Conservation (phyloP, 2,797 vertebrate genomes). For the Enteromius treurensis region DNA sequence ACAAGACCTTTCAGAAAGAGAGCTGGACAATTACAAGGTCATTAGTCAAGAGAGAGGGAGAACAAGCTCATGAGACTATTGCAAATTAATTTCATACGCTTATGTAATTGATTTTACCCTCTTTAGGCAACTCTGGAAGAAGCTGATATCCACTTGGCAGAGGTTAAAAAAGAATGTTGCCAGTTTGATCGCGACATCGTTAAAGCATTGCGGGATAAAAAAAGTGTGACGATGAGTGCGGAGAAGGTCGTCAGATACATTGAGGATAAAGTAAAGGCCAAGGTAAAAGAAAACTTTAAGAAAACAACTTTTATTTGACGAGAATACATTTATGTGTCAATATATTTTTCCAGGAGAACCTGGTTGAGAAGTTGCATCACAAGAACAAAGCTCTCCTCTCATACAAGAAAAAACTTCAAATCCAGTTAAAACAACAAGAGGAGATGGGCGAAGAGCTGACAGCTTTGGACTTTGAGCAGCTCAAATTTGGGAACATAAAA, state of each 20-base stretch:
- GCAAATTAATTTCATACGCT: not conserved
- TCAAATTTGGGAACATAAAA: conserved; percentile 78
- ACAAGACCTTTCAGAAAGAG: conserved; percentile 64
- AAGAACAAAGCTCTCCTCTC: conserved; percentile 75
- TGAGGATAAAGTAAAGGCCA: conserved; percentile 72
- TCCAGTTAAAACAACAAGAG: conserved; percentile 77
- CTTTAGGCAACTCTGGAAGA: conserved; percentile 77
- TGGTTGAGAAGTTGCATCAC: conserved; percentile 75
- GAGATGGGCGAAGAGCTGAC: conserved; percentile 70
- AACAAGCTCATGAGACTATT: not conserved
- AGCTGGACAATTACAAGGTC: conserved; percentile 73
- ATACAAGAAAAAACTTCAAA: conserved; percentile 76
- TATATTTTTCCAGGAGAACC: conserved; percentile 68
- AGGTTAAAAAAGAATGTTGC: conserved; percentile 69
- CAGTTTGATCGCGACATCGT: conserved; percentile 78
- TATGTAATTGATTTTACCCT: conserved; percentile 2
- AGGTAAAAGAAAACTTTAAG: conserved; percentile 68
- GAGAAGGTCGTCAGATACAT: conserved; percentile 78
- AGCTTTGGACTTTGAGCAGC: conserved; percentile 75
- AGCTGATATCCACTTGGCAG: conserved; percentile 71
- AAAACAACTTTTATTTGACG: not conserved
- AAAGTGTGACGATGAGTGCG: conserved; percentile 66
- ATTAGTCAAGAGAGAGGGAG: not conserved
- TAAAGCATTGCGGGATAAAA: conserved; percentile 69
- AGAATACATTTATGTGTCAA: not conserved